Evolutionary conservation across 1,140 invertebrate genomes (phyloP), one percentile per base, ranked within the genome.

Genomic region (Papilio polyxenes): DNA sequence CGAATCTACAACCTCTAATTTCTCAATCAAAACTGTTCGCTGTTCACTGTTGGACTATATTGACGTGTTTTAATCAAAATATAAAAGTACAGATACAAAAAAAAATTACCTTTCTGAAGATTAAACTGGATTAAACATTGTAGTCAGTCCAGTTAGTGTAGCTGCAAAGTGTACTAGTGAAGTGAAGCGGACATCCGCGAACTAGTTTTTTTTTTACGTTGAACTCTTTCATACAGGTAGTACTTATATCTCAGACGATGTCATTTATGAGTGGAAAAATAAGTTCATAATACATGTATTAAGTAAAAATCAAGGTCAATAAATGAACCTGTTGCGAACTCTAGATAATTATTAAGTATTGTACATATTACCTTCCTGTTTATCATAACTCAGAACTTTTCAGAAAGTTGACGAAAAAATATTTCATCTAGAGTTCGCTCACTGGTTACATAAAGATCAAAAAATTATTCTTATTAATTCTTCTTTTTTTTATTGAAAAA

Each of bases 181-280:
- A 65, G 62, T 37, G 6, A 72, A 59, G 56, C 56, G 56, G 65
- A 72, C 13, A 72, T 72, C 65, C 65, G 31, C 23, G 31, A 72
- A 72, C 65, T 72, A 72, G 65, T 59, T 72, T 72, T 15, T 72
- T 72, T 15, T 72, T 72, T n/a, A 62, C 65, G 37, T 72, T 40
- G 13, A 72, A 37, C 65, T 65, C 20, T 65, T 65, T 72, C 65
- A 15, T 17, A 20, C 40, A 10, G 2, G 10, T 20, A 20, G 11
- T 20, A 3, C 23, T 31, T 31, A 31, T 62, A 23, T 65, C 31
- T 69, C 11, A 11, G 11, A 69, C 59, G 23, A 69, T 31, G 62
- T 15, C 31, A 69, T 69, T 69, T 69, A 37, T 69, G 15, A 23
- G 23, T 6, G 59, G 62, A 69, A 69, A 72, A 72, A 72, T 23